These are phyloP conservation scores for Sternotherus odoratus DNA, from an alignment of 2,797 vertebrate species.

Conservation along the genomic window DNA sequence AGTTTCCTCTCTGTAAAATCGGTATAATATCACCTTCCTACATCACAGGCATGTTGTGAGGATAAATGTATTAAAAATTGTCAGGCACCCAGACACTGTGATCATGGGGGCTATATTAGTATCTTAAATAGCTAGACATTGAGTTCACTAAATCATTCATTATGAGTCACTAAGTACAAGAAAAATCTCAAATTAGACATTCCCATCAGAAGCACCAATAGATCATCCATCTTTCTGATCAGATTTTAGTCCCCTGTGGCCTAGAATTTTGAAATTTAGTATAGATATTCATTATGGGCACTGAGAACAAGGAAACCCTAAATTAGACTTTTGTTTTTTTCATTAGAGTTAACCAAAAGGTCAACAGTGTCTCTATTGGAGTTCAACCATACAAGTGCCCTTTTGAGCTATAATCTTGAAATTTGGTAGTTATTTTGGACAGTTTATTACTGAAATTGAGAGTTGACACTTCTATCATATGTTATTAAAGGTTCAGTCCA, in stretches of 20 bases:
- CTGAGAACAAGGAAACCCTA: background rate
- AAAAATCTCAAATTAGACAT: background rate
- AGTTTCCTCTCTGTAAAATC: background rate
- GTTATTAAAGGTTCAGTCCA: background rate
- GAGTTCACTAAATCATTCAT: background rate
- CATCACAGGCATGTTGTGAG: background rate
- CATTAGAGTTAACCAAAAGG: conserved; percentile 15
- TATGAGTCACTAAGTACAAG: background rate
- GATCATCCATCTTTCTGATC: background rate
- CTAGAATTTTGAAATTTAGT: background rate
- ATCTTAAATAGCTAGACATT: background rate
- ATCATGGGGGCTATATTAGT: background rate
- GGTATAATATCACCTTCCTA: background rate
- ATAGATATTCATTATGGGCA: background rate
- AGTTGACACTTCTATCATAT: background rate
- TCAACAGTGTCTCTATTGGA: background rate
- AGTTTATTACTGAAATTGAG: background rate
- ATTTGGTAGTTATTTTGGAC: conserved; percentile 8
- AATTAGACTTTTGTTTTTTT: background rate
- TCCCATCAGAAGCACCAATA: background rate
- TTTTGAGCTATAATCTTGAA: conserved; percentile 2
- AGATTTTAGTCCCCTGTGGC: background rate
- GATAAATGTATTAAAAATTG: background rate
- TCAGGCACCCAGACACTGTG: background rate
- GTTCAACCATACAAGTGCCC: background rate